These are phyloP conservation scores for Eidolon dupreanum DNA, from an alignment of 2,797 vertebrate species.

Conservation along the genomic window DNA sequence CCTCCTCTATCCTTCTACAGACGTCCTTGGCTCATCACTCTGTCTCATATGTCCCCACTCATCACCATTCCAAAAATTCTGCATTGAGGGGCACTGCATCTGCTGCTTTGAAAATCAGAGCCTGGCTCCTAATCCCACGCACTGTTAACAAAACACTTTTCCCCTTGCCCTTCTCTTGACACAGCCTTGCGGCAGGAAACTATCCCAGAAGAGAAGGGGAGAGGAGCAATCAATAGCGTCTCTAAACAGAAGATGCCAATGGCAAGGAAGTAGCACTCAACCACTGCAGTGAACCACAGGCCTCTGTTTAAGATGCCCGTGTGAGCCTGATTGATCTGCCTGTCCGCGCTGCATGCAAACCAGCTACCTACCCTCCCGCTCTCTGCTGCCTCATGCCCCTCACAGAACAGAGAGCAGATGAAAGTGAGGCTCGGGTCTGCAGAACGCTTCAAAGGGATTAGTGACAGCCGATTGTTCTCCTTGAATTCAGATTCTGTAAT, in stretches of 20 bases:
- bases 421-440: slow-evolving; percentile 32
- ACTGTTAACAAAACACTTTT: slow-evolving; percentile 77
- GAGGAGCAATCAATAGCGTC: slow-evolving; percentile 83
- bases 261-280: slow-evolving; percentile 78
- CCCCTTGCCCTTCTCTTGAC: slow-evolving; percentile 73
- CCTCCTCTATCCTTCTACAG: slow-evolving; percentile 46
- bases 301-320: slow-evolving; percentile 82
- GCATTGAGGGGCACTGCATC: slow-evolving; percentile 62
- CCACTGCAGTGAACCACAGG: slow-evolving; percentile 68
- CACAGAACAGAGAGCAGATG: slow-evolving; percentile 30
- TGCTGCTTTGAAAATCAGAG: slow-evolving; percentile 79
- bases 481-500: slow-evolving; percentile 60
- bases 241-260: slow-evolving; percentile 81
- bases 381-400: slow-evolving; percentile 53
- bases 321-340: slow-evolving; percentile 78
- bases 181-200: slow-evolving; percentile 77
- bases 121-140: slow-evolving; percentile 76
- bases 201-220: slow-evolving; percentile 74
- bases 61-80: slow-evolving; percentile 27
- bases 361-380: background rate
- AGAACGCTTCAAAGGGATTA: slow-evolving; percentile 63
- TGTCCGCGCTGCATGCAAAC: slow-evolving; percentile 73
- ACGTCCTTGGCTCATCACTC: slow-evolving; percentile 31
- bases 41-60: slow-evolving; percentile 55
- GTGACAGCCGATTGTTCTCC: slow-evolving; percentile 17